These are phyloP conservation scores for Junonia oenone DNA, from an alignment of 2,888 invertebrate species.

Conservation along the genomic window DNA sequence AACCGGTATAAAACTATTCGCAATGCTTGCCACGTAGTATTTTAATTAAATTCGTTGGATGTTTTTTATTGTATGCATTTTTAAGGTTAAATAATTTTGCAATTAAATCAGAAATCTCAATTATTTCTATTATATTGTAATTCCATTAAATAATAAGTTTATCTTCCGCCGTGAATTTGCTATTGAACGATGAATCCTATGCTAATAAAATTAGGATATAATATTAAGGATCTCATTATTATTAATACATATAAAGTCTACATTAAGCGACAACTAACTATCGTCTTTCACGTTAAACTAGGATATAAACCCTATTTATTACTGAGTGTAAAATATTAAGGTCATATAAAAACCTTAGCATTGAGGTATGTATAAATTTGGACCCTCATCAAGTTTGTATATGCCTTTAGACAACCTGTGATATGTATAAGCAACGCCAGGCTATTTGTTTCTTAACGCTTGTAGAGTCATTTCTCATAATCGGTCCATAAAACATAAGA, in stretches of 20 bases:
- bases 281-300: constrained; percentile 2
- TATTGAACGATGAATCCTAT: constrained; percentile 14
- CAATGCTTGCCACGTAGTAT: constrained; percentile 16
- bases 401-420: constrained; percentile 26
- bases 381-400: constrained; percentile 13
- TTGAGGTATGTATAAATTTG: constrained; percentile 19
- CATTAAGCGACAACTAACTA: constrained; percentile 1
- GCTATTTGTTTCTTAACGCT: constrained; percentile 5
- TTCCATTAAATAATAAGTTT: neutral
- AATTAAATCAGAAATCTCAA: neutral
- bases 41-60: neutral
- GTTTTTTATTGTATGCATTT: neutral
- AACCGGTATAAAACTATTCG: neutral
- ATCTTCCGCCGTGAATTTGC: neutral
- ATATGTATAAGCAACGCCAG: constrained; percentile 16
- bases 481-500: neutral
- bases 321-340: constrained; percentile 15
- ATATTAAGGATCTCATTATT: constrained; percentile 25
- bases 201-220: constrained; percentile 11
- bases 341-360: constrained; percentile 7
- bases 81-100: neutral
- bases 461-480: neutral
- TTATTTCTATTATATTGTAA: neutral
- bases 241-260: constrained; percentile 13
- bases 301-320: constrained; percentile 12